These are phyloP conservation scores for Sebastes matsubarae DNA, from an alignment of 2,797 vertebrate species.

Conservation along the genomic window DNA sequence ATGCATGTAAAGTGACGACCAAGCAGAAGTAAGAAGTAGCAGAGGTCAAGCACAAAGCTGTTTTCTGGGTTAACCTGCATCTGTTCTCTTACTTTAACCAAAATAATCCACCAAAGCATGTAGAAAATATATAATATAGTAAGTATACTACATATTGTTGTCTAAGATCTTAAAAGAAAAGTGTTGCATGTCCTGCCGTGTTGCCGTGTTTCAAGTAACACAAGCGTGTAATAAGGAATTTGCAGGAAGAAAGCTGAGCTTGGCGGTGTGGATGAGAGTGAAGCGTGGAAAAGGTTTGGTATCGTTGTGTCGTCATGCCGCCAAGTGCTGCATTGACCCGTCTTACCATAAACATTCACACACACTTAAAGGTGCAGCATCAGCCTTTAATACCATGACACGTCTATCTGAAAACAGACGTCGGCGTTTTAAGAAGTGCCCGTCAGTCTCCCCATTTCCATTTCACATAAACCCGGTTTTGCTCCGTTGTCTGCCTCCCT, in stretches of 20 bases:
- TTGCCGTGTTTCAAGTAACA: slow-evolving; percentile 1
- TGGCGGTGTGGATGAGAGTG: slow-evolving; percentile 1
- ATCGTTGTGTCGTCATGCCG: slow-evolving; percentile 20
- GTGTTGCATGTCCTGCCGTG: neutral
- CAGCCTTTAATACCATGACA: slow-evolving; percentile 7
- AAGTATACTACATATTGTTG: neutral
- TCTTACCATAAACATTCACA: slow-evolving; percentile 11
- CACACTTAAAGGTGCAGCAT: slow-evolving; percentile 19
- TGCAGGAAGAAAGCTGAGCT: neutral
- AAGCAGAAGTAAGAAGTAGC: neutral
- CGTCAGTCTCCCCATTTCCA: slow-evolving; percentile 55
- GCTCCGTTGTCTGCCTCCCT: slow-evolving; percentile 41
- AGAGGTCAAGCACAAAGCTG: neutral
- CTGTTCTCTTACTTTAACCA: neutral
- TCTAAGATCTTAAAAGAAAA: neutral
- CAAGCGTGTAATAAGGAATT: slow-evolving; percentile 10
- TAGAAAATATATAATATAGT: neutral
- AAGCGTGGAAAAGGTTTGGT: slow-evolving; percentile 15
- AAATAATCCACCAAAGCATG: neutral
- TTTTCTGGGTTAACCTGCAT: neutral
- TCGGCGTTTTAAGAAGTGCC: slow-evolving; percentile 37
- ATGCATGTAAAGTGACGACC: neutral
- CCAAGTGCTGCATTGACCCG: neutral
- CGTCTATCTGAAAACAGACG: slow-evolving; percentile 7
- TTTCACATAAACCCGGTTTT: slow-evolving; percentile 56